Evolutionary conservation across 2,888 invertebrate genomes (phyloP).

Genomic region (Onchidella celtica): DNA sequence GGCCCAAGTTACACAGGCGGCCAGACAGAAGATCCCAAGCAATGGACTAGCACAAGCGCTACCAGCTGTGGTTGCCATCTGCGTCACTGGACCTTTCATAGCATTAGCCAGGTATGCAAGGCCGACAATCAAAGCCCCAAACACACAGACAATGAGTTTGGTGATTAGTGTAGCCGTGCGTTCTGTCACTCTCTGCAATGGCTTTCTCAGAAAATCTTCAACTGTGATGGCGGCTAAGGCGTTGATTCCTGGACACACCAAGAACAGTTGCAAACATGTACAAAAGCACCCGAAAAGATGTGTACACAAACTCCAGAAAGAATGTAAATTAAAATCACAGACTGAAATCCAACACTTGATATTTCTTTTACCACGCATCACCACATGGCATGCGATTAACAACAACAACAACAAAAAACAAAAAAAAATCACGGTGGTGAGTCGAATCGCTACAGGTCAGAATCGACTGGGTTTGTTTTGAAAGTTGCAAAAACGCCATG

Average conservation of each 20-base stretch:
- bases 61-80: constrained; percentile 59
- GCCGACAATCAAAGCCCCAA: constrained; percentile 55
- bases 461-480: too few relatives aligned
- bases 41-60: constrained; percentile 63
- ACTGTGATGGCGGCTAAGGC: constrained; percentile 64
- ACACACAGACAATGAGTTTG: constrained; percentile 59
- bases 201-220: constrained; percentile 58
- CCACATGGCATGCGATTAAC: too few relatives aligned
- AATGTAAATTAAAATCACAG: too few relatives aligned
- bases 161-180: constrained; percentile 56
- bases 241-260: constrained; percentile 60
- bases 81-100: constrained; percentile 59
- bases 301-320: too few relatives aligned
- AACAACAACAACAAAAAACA: too few relatives aligned
- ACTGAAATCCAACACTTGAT: too few relatives aligned
- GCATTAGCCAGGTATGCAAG: constrained; percentile 59
- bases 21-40: constrained; percentile 59
- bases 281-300: too few relatives aligned
- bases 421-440: too few relatives aligned
- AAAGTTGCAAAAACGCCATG: neutral
- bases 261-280: too few relatives aligned
- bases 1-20: too few relatives aligned
- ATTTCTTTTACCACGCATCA: too few relatives aligned
- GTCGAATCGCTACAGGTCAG: too few relatives aligned
- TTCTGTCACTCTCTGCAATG: constrained; percentile 47